phyloP scores from a whole-genome alignment of 2,888 invertebrate species.

The Vannuccia rotundouncinata region DNA sequence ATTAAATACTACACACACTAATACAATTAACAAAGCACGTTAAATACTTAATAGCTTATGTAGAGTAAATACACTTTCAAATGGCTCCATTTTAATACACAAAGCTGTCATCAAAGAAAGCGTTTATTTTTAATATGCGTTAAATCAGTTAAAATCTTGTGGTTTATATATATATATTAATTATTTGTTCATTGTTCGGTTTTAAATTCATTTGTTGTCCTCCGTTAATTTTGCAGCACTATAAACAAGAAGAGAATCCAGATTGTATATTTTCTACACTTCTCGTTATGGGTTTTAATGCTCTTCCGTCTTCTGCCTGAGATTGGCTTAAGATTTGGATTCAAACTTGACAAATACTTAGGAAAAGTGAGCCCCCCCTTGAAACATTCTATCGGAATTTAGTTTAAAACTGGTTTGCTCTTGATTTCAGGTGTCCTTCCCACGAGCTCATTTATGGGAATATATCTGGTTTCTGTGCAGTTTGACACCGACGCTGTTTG shows the following conservation, averaged over 20 bases:
- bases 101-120: too few relatives aligned
- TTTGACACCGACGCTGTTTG: constrained; percentile 31
- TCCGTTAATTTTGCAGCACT: not conserved
- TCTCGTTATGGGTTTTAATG: constrained; percentile 79
- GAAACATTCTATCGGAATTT: too few relatives aligned
- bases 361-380: not conserved
- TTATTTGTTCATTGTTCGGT: too few relatives aligned
- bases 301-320: constrained; percentile 78
- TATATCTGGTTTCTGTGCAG: constrained; percentile 36
- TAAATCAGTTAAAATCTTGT: too few relatives aligned
- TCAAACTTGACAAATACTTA: not conserved
- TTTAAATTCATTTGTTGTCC: too few relatives aligned
- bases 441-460: constrained; percentile 61
- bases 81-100: too few relatives aligned
- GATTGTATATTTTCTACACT: constrained; percentile 86
- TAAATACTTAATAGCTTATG: too few relatives aligned
- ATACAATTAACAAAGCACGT: too few relatives aligned
- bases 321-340: not conserved
- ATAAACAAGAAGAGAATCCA: constrained; percentile 76
- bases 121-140: too few relatives aligned
- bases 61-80: too few relatives aligned
- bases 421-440: constrained; percentile 56
- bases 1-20: too few relatives aligned
- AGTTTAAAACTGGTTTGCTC: not conserved
- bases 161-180: too few relatives aligned